Evolutionary conservation across 2,113 vertebrate genomes (phyloP).

Genomic region (Choloepus hoffmanni): DNA sequence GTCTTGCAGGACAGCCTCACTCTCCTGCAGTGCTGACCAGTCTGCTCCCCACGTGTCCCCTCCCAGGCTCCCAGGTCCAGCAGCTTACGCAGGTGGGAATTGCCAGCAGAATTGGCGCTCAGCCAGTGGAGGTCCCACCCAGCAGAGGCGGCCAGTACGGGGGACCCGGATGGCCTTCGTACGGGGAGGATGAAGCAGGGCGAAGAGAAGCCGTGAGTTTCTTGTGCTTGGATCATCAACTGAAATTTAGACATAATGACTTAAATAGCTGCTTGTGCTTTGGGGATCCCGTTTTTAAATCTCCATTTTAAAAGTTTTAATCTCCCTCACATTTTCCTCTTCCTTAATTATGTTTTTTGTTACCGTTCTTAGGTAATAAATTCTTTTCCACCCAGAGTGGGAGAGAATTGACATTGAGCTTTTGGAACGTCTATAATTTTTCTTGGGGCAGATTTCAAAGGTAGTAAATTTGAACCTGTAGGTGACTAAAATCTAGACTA

Average conservation of each 20-base stretch:
- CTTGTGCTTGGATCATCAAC: constrained; percentile 69
- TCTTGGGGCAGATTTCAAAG: not conserved
- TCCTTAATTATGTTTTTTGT: not conserved
- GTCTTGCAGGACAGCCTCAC: accelerated
- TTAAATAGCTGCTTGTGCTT: not conserved
- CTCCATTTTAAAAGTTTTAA: not conserved
- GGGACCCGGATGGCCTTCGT: constrained; percentile 92
- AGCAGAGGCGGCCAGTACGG: constrained; percentile 90
- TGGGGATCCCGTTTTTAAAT: not conserved
- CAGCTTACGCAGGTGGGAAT: constrained; percentile 96
- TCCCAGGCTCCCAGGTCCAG: constrained; percentile 95
- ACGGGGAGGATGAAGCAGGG: constrained; percentile 90
- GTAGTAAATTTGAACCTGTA: not conserved
- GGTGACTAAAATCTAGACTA: not conserved
- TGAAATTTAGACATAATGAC: not conserved
- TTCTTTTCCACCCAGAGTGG: not conserved
- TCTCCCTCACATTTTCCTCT: not conserved
- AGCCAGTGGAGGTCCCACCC: constrained; percentile 89
- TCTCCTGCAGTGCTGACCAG: not conserved
- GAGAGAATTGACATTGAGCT: not conserved
- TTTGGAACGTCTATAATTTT: not conserved
- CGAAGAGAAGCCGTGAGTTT: constrained; percentile 94
- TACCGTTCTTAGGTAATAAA: not conserved
- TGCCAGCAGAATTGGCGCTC: constrained; percentile 92
- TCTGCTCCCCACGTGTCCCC: not conserved